Percentiles rank a stretch among this genome's conserved stretches.
Conservation (phyloP, 1,140 invertebrate species). For the Zaprionus kolodkinae region DNA sequence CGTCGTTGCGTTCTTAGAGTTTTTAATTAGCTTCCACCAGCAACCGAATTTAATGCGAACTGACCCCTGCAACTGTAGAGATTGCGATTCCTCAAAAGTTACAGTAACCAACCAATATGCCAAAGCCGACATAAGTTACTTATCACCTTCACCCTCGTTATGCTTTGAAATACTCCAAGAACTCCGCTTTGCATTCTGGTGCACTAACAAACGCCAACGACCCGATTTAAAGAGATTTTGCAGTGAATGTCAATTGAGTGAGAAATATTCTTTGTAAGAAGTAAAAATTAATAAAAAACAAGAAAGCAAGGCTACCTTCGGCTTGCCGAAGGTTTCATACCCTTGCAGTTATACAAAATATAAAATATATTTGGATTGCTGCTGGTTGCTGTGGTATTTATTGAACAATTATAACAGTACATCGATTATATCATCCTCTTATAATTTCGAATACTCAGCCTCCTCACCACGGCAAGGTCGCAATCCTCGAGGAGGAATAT, state of each 20-base stretch:
- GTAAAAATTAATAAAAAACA: background rate
- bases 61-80: background rate
- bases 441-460: no score
- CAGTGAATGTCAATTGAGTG: slow-evolving; percentile 85
- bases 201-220: slow-evolving; percentile 90
- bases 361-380: no score
- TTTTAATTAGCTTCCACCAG: slow-evolving; percentile 93
- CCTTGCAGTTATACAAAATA: no score
- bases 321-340: no score
- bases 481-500: no score
- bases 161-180: slow-evolving; percentile 91
- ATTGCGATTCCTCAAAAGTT: background rate
- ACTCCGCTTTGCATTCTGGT: slow-evolving; percentile 94
- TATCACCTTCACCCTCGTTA: slow-evolving; percentile 87
- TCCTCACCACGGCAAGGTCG: no score
- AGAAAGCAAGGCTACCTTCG: no score
- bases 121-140: slow-evolving; percentile 23
- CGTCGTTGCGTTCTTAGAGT: slow-evolving; percentile 95
- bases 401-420: no score
- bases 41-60: slow-evolving; percentile 67
- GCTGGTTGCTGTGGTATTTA: no score
- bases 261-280: background rate
- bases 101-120: background rate
- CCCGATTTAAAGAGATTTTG: slow-evolving; percentile 90
- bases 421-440: no score